Evolutionary conservation across 2,888 invertebrate species (phyloP).

Genomic region (Linyphia triangularis): DNA sequence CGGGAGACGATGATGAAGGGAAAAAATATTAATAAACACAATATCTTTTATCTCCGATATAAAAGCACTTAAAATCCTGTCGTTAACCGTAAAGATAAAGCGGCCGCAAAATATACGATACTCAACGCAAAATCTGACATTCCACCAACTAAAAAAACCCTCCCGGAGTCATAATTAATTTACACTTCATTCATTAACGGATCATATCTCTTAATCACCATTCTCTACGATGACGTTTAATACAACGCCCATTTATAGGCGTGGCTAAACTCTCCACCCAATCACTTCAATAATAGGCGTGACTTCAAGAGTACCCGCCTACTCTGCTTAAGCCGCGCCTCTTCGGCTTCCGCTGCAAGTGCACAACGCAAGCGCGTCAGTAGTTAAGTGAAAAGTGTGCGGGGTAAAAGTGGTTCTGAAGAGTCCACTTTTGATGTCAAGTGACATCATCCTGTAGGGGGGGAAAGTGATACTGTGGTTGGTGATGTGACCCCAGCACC

Average conservation of each 20-base stretch:
- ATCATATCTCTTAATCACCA: constrained; percentile 69
- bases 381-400: constrained; percentile 66
- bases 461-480: constrained; percentile 52
- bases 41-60: constrained; percentile 56
- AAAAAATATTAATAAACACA: constrained; percentile 31
- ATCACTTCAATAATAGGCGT: constrained; percentile 23
- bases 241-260: constrained; percentile 58
- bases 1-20: not conserved
- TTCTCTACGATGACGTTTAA: constrained; percentile 8
- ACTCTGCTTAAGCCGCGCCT: not conserved
- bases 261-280: constrained; percentile 31
- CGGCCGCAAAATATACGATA: constrained; percentile 63
- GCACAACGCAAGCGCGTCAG: constrained; percentile 65
- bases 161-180: constrained; percentile 67
- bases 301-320: constrained; percentile 3
- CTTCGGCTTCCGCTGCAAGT: constrained; percentile 25
- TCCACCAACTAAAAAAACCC: constrained; percentile 44
- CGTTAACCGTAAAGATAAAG: constrained; percentile 61
- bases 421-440: constrained; percentile 54
- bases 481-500: constrained; percentile 39
- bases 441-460: constrained; percentile 52
- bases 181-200: constrained; percentile 73
- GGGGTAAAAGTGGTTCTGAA: constrained; percentile 66
- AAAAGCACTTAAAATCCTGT: constrained; percentile 69
- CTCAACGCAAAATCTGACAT: constrained; percentile 66